Evolutionary conservation across 2,888 invertebrate genomes (phyloP).

Genomic region (Caenorhabditis sp.): DNA sequence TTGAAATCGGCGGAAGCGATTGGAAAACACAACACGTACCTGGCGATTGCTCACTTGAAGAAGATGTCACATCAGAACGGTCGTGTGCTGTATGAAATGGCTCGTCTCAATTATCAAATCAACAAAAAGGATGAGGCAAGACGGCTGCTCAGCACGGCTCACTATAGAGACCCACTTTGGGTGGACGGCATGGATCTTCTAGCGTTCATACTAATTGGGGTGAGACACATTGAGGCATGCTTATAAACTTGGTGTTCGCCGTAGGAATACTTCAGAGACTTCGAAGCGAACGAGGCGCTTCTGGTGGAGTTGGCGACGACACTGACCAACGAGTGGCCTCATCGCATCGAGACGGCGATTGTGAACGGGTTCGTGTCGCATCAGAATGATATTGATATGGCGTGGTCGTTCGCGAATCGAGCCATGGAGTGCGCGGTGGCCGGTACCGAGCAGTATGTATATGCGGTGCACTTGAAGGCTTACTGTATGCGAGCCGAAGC

Average conservation of each 20-base stretch:
- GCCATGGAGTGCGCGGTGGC: constrained; percentile 10
- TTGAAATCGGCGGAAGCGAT: constrained; percentile 42
- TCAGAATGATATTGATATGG: constrained; percentile 23
- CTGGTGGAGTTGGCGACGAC: constrained; percentile 8
- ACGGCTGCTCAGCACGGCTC: constrained; percentile 28
- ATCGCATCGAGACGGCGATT: constrained; percentile 44
- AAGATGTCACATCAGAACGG: constrained; percentile 55
- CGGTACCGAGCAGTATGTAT: constrained; percentile 26
- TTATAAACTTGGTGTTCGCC: background rate
- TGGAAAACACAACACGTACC: constrained; percentile 26
- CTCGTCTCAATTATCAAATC: constrained; percentile 30
- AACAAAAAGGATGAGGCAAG: constrained; percentile 44
- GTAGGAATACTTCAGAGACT: constrained; percentile 43
- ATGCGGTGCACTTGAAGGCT: constrained; percentile 31
- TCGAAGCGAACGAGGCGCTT: background rate
- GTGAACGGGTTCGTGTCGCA: constrained; percentile 43
- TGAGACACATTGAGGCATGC: background rate
- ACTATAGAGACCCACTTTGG: constrained; percentile 23
- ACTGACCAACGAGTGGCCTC: constrained; percentile 37
- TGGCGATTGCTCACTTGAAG: constrained; percentile 33
- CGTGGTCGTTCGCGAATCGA: constrained; percentile 11
- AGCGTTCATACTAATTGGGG: constrained; percentile 38
- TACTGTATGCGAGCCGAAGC: constrained; percentile 16
- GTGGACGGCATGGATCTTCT: constrained; percentile 64
- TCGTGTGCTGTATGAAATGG: constrained; percentile 41